A percentile compares a stretch with the other conserved stretches of the same genome.
Evolutionary conservation across 2,888 invertebrate genomes (phyloP).

Genomic region (Neoascia interrupta): DNA sequence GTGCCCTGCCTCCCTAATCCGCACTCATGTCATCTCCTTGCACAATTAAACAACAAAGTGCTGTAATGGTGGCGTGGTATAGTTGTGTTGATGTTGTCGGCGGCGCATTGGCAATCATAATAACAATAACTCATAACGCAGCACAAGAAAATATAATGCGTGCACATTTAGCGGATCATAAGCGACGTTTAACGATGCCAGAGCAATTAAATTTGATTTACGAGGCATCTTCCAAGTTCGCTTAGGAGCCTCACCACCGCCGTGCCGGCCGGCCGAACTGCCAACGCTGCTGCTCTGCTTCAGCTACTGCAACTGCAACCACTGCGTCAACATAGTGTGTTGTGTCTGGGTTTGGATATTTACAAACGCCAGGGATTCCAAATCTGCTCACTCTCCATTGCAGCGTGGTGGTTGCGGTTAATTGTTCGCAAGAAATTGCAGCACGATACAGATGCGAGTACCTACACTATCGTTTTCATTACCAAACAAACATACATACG

Average conservation of each 20-base stretch:
- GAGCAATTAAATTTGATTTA: conserved; percentile 70
- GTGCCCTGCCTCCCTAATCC: conserved; percentile 8
- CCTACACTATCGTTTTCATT: conserved; percentile 18
- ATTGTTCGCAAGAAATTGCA: conserved; percentile 54
- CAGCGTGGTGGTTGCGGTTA: conserved; percentile 54
- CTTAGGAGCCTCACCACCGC: conserved; percentile 34
- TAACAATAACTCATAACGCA: conserved; percentile 68
- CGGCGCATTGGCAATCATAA: conserved; percentile 62
- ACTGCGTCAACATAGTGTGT: too few relatives aligned
- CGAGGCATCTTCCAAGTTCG: conserved; percentile 55
- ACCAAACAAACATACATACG: conserved; percentile 7
- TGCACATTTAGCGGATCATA: conserved; percentile 69
- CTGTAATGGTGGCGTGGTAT: neutral
- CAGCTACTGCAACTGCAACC: conserved; percentile 21
- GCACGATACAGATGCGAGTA: too few relatives aligned
- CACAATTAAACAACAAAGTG: conserved; percentile 53
- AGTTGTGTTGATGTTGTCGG: conserved; percentile 31
- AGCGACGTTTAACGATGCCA: conserved; percentile 70
- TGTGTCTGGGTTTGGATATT: conserved; percentile 6
- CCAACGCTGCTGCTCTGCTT: too few relatives aligned
- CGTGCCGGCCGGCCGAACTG: too few relatives aligned
- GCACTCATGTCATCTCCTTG: conserved; percentile 38
- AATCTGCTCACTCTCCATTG: conserved; percentile 11
- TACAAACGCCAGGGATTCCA: too few relatives aligned
- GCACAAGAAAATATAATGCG: conserved; percentile 63